Evolutionary conservation across 2,113 vertebrate genomes (phyloP), one percentile per base, ranked within the genome.

Genomic region (Crotalus helleri): DNA sequence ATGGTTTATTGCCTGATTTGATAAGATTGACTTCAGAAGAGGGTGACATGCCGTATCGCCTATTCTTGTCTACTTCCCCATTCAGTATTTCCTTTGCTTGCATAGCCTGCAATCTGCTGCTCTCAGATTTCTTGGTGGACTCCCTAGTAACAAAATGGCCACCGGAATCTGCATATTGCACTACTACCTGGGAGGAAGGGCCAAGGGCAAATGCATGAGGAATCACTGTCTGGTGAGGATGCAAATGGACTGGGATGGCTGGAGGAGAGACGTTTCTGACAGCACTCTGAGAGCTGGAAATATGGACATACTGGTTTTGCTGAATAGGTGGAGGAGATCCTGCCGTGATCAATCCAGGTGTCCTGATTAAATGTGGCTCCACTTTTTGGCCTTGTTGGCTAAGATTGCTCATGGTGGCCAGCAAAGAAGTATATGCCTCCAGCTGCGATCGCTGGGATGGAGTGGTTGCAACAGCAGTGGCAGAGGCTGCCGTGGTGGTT

Each of bases 291-390:
- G 99, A 98, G 95, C 98, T 97, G 96, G 99, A 98, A 95, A 99
- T 98, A 93, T 99, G 99, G 94, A 99, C 98, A 61, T 99, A 99
- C 95, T 99, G 99, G 97, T 97, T 98, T 97, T 97, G 98, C 96
- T 96, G 98, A 95, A 92, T 94, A 89, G 98, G 97, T 91, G 98
- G 98, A 49, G 98, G 98, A 94, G 97, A 96, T 88, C 97, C 97
- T 0, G 98, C 98, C 12, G 98, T 94, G 1, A 98, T 97, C 59
- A 99, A 98, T 92, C 98, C 98, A 4, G 98, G 98, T 0, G 98
- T 97, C 94, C 98, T 97, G 92, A 98, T 97, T 61, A 98, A 94
- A 93, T 98, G 97, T 29, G 98, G 98, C 94, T 97, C 98, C 89
- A 97, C 98, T 87, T 98, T 98, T 93, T 98, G 98, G 24, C 97